Evolutionary conservation across 2,797 vertebrate species (phyloP).

Genomic region (Rhabdophis nuchalis): DNA sequence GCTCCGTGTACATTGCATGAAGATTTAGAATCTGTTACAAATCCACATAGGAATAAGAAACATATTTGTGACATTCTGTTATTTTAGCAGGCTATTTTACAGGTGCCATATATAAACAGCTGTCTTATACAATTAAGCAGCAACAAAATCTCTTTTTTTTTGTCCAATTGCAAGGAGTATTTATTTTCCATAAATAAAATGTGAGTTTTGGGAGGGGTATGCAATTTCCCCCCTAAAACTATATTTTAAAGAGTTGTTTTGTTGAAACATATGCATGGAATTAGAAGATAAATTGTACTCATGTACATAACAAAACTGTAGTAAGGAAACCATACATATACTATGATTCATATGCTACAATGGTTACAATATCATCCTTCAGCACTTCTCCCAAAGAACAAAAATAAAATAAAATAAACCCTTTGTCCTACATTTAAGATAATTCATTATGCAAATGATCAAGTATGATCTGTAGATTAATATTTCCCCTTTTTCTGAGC

Average conservation of each 20-base stretch:
- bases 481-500: not conserved
- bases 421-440: not conserved
- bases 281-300: not conserved
- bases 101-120: conserved; percentile 37
- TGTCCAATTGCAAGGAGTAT: not conserved
- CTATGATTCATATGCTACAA: not conserved
- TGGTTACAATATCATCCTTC: not conserved
- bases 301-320: not conserved
- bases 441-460: not conserved
- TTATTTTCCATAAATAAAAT: not conserved
- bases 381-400: not conserved
- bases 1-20: conserved; percentile 54
- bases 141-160: conserved; percentile 33
- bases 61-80: conserved; percentile 40
- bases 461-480: not conserved
- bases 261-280: not conserved
- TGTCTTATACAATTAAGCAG: conserved; percentile 52
- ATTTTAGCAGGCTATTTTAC: conserved; percentile 48
- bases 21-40: conserved; percentile 56
- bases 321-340: not conserved
- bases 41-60: conserved; percentile 56
- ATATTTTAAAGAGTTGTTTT: not conserved
- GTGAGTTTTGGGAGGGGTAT: not conserved
- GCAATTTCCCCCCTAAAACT: not conserved
- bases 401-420: too few species aligned